Evolutionary conservation across 2,888 invertebrate genomes (phyloP).

Genomic region (Digitonthophagus gazella): DNA sequence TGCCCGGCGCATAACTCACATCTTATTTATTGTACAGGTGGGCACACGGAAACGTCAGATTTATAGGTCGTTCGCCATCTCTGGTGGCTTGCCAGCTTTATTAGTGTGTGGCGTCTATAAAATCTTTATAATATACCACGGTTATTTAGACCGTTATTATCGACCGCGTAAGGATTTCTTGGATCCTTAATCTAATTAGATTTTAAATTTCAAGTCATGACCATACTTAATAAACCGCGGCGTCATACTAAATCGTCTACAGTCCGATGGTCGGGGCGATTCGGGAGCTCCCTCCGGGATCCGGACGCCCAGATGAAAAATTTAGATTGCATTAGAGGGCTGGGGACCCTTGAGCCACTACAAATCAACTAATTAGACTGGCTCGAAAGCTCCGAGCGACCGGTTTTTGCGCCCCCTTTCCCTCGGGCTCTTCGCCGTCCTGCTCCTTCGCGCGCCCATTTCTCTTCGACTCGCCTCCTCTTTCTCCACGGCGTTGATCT

Average conservation of each 20-base stretch:
- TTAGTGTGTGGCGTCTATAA: neutral
- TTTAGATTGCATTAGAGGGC: constrained; percentile 55
- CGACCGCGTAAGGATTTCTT: neutral
- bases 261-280: neutral
- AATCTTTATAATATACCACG: neutral
- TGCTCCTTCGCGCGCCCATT: constrained; percentile 1
- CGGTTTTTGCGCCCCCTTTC: constrained; percentile 35
- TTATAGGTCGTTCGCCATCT: constrained; percentile 25
- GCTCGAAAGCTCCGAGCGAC: constrained; percentile 42
- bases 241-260: neutral
- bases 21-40: constrained; percentile 48
- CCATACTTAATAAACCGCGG: neutral
- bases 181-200: neutral
- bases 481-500: constrained; percentile 6
- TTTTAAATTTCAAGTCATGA: neutral
- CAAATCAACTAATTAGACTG: constrained; percentile 56
- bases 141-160: no score
- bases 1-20: constrained; percentile 46
- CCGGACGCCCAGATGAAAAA: constrained; percentile 49
- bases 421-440: constrained; percentile 24
- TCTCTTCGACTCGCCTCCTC: neutral
- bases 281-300: neutral
- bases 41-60: constrained; percentile 33
- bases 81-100: constrained; percentile 15
- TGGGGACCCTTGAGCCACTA: constrained; percentile 53